Base-by-base conservation (phyloP, 2,797 vertebrate genomes). In the Ctenopoma multispine region DNA sequence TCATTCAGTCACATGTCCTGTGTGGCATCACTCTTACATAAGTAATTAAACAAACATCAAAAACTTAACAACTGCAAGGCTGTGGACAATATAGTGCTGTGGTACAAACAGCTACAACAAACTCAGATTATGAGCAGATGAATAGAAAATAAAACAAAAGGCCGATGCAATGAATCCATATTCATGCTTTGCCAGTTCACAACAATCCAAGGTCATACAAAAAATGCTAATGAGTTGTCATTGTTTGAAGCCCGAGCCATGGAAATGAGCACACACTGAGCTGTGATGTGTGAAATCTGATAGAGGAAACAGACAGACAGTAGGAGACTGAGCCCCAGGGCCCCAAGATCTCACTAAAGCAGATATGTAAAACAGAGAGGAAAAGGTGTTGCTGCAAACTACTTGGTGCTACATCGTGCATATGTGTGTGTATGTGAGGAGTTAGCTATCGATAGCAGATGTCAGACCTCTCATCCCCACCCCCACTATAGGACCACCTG, bases 401-500 rank as follows among this genome's bases (percentile, higher is more conserved):
- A 63, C 46, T 44, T 8, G 34, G 66, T 63, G 63, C 51, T 47
- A 72, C 48, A 53, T 49, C 74, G 55, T 62, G 55, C n/a, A 36
- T 66, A 57, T 75, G 24, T 73, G 56, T 61, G 41, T 81, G 40
- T 77, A 63, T 65, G 49, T 70, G 55, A 69, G 58, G 55, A 65
- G 78, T 81, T 85, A 77, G 81, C 38, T 44, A 71, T 87, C 87
- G 70, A 85, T 76, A 90, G 92, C 91, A 94, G 92, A 92, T 92
- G 88, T 89, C 91, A 90, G 82, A 87, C 70, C 78, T 89, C 64
- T 81, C 72, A 83, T 69, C 75, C 72, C 84, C 56, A 60, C 87
- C 90, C 85, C 84, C 78, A 41, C 67, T 57, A 47, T 31, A 48
- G 74, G 85, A 85, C 87, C 93, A 94, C 93, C 93, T 94, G 92